These are phyloP conservation scores for Bilobella aurantiaca DNA, from an alignment of 1,140 invertebrate genomes.

Conservation along the genomic window DNA sequence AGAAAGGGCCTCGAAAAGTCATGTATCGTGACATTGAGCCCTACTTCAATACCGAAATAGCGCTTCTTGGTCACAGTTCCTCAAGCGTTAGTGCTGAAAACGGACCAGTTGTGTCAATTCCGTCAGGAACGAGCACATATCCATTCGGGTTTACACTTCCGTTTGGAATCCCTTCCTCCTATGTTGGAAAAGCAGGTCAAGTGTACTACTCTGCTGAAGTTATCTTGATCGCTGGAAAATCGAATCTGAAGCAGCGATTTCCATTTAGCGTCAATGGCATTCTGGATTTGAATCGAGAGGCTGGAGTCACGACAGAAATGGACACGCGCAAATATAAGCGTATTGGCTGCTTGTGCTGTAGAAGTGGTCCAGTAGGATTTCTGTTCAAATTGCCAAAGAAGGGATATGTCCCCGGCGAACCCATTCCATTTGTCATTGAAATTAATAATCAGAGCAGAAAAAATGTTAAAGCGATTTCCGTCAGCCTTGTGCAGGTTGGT, in stretches of 20 bases:
- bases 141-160: constrained; percentile 3
- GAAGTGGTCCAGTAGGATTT: constrained; percentile 17
- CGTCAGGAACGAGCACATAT: not conserved
- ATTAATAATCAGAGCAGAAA: constrained; percentile 13
- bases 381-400: not conserved
- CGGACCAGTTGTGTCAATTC: not conserved
- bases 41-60: not conserved
- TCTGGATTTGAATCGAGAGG: constrained; percentile 19
- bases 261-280: constrained; percentile 21
- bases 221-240: not conserved
- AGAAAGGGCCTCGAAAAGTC: not conserved
- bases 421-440: not conserved
- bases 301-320: not conserved
- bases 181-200: constrained; percentile 7
- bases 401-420: constrained; percentile 23
- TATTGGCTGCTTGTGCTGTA: constrained; percentile 15
- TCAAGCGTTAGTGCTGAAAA: not conserved
- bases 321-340: constrained; percentile 11
- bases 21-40: not conserved
- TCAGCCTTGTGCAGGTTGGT: constrained; percentile 12
- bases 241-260: constrained; percentile 3
- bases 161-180: constrained; percentile 5
- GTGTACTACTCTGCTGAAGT: constrained; percentile 11
- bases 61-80: not conserved
- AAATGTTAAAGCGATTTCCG: constrained; percentile 4